Conservation (phyloP, 2,113 vertebrate genomes). For the Geothlypis trichas region DNA sequence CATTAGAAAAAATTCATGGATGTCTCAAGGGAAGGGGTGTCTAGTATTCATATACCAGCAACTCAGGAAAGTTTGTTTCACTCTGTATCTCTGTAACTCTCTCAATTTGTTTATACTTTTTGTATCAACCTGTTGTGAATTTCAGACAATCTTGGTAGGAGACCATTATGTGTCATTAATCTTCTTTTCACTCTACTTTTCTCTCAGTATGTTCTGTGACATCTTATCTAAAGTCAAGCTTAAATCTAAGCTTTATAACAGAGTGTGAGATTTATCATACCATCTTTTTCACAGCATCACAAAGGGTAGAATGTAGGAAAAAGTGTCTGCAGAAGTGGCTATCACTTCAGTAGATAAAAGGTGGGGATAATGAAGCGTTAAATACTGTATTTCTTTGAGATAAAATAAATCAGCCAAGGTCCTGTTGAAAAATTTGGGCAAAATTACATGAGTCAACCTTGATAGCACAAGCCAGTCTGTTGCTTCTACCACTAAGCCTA, state of each 20-base stretch:
- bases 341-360: background rate
- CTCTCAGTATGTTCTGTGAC: background rate
- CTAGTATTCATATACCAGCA: background rate
- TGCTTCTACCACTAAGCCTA: background rate
- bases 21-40: background rate
- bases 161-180: background rate
- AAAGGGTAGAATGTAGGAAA: background rate
- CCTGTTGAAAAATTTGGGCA: background rate
- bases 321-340: background rate
- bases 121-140: background rate
- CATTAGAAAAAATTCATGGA: background rate
- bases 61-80: background rate
- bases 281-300: background rate
- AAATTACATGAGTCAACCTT: background rate
- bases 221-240: background rate
- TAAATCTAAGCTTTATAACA: background rate
- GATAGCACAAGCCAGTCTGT: background rate
- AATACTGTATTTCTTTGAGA: background rate
- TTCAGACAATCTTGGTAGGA: background rate
- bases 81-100: background rate
- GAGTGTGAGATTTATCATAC: background rate
- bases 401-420: background rate
- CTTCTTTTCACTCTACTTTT: background rate
- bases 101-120: background rate
- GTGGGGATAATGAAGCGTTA: background rate